Conservation (phyloP, 2,113 vertebrate species). For the Aleadryas rufinucha region DNA sequence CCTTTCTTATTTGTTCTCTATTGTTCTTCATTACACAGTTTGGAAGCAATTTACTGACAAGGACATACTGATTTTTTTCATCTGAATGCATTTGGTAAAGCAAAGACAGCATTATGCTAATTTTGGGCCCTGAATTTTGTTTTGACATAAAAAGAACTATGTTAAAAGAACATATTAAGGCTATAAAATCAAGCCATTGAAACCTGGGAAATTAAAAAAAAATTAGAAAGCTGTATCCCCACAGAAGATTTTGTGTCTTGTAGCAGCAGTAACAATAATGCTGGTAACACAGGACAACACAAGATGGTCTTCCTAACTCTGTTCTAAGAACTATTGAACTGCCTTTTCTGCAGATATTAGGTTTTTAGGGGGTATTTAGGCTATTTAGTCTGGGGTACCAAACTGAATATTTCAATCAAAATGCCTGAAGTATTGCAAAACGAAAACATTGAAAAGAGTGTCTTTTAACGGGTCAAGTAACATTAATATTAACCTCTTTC, state of each 20-base stretch:
- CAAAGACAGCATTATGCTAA: background rate
- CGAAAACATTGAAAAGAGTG: background rate
- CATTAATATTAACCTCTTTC: background rate
- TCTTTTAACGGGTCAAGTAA: background rate
- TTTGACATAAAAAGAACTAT: background rate
- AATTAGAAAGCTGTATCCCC: accelerated
- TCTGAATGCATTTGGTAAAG: background rate
- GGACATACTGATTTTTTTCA: background rate
- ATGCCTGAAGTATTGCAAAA: background rate
- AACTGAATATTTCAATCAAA: background rate
- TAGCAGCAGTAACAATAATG: background rate
- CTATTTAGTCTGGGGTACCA: background rate
- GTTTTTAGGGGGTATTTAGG: background rate
- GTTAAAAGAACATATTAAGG: background rate
- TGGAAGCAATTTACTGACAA: background rate
- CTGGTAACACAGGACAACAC: background rate
- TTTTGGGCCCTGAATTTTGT: background rate
- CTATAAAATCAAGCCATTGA: background rate
- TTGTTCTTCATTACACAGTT: background rate
- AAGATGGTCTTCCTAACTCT: background rate
- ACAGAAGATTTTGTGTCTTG: background rate
- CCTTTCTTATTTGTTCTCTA: background rate
- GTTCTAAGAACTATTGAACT: background rate
- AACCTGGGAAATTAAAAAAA: background rate
- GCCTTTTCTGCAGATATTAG: background rate